Evolutionary conservation across 1,140 invertebrate species (phyloP), one percentile per base, ranked within the genome.

Genomic region (Spodoptera frugiperda): DNA sequence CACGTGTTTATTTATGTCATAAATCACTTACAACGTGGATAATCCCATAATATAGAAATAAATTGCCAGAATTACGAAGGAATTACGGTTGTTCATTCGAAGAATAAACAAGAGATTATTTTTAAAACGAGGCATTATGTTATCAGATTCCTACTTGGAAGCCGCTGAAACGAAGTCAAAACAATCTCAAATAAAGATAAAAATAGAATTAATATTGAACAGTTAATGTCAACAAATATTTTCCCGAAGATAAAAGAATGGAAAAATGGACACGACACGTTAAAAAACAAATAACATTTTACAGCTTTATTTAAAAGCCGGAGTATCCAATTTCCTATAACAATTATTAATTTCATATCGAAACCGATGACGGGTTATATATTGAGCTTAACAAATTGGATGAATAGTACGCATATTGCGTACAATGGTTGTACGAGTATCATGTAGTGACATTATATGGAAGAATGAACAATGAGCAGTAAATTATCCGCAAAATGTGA

Each of bases 261-360:
- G 15, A 21, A 25, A 55, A 25, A 30, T 5, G 4, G 30, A 33
- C 25, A n/a, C 44, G 30, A 33, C 14, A 61, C 0, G 39, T 65
- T 48, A 21, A 17, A 65, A 65, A 48, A 46, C 14, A 6, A 48
- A 63, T 19, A 48, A 5, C 0, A 65, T n/a, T 12, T 46, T 12
- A 21, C 15, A 48, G 61, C 3, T 21, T 48, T 4, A 1, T 33
- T 65, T 65, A 48, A 48, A 65, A 48, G 11, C 46, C 2, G 10
- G 1, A 15, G 44, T 19, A 65, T 65, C 44, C 61, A 65, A 65
- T 65, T 21, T 65, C 39, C 44, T 48, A n/a, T 48, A 14, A n/a
- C 15, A 21, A 65, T 48, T 21, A 39, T 61, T 30, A 33, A 44
- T 44, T 15, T 61, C 30, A 33, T 59, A n/a, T 30, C 25, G 25